phyloP scores from a whole-genome alignment of 1,140 invertebrate genomes.

The Drosophila ercepeae region DNA sequence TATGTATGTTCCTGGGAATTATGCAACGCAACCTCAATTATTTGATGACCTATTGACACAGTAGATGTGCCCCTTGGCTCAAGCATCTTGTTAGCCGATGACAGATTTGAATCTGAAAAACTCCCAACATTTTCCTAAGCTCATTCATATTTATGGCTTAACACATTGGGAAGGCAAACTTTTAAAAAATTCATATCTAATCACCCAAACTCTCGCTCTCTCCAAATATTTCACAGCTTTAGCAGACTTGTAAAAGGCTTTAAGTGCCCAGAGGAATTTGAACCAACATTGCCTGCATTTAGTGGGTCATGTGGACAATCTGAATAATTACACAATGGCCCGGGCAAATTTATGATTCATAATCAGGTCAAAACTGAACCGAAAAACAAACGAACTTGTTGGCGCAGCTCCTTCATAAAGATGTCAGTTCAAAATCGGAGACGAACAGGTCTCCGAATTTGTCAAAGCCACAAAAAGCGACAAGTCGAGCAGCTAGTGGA shows the following conservation, averaged over 20 bases:
- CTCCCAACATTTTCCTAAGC: conserved; percentile 5
- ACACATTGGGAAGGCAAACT: conserved; percentile 17
- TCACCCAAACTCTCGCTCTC: conserved; percentile 4
- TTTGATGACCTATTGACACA: conserved; percentile 38
- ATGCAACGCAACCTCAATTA: conserved; percentile 15
- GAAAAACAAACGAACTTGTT: conserved; percentile 29
- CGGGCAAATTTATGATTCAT: conserved; percentile 32
- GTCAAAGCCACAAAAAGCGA: conserved; percentile 44
- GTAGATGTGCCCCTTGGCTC: neutral
- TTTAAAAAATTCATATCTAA: conserved; percentile 42
- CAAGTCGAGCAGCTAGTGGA: neutral
- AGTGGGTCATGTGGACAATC: conserved; percentile 28
- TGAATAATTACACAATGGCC: conserved; percentile 34
- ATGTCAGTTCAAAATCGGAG: conserved; percentile 4
- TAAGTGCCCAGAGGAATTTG: conserved; percentile 36
- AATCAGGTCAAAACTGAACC: conserved; percentile 35
- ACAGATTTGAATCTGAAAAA: conserved; percentile 19
- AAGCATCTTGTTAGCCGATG: neutral
- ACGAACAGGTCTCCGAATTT: conserved; percentile 42
- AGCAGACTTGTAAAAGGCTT: conserved; percentile 25
- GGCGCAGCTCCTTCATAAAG: conserved; percentile 28
- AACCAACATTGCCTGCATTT: conserved; percentile 32
- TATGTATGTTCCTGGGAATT: neutral
- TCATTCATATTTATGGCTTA: conserved; percentile 25
- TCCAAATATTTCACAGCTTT: neutral